These are phyloP conservation scores for Diadophis punctatus DNA, from an alignment of 2,113 vertebrate species.

Conservation along the genomic window DNA sequence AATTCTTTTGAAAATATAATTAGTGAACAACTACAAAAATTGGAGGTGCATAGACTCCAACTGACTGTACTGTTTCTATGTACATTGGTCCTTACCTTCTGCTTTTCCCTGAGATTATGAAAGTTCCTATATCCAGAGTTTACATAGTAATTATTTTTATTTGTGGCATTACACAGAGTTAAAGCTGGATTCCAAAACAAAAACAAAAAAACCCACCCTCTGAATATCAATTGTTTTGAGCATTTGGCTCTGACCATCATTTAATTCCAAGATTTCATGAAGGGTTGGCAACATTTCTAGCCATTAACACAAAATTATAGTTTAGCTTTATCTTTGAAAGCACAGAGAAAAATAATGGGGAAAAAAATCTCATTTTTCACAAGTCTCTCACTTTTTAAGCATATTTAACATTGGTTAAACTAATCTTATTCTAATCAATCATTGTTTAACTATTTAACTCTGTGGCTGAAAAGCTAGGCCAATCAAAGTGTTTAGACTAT, in stretches of 20 bases:
- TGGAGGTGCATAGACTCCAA: not conserved
- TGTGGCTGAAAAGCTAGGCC: not conserved
- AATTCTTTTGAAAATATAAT: not conserved
- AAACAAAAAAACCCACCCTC: not conserved
- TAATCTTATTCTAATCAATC: not conserved
- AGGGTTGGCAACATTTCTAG: not conserved
- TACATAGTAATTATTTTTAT: not conserved
- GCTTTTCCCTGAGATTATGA: not conserved
- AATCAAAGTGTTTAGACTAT: not conserved
- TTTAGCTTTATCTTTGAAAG: not conserved
- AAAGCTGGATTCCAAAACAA: not conserved
- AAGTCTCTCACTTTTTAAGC: constrained; percentile 3
- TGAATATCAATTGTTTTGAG: not conserved
- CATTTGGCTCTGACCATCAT: not conserved
- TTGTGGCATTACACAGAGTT: not conserved
- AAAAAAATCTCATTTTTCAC: not conserved
- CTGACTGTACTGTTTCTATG: too few relatives aligned
- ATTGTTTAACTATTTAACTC: not conserved
- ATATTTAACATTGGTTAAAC: not conserved
- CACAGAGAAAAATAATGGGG: not conserved
- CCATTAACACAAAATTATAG: not conserved
- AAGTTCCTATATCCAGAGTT: too few relatives aligned
- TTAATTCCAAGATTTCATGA: constrained; percentile 13
- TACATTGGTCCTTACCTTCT: not conserved
- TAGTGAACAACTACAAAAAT: not conserved